Evolutionary conservation across 64 coral and sea anemone genomes (phyloP), one percentile per base, ranked within the genome.

Genomic region (Montipora efflorescens): DNA sequence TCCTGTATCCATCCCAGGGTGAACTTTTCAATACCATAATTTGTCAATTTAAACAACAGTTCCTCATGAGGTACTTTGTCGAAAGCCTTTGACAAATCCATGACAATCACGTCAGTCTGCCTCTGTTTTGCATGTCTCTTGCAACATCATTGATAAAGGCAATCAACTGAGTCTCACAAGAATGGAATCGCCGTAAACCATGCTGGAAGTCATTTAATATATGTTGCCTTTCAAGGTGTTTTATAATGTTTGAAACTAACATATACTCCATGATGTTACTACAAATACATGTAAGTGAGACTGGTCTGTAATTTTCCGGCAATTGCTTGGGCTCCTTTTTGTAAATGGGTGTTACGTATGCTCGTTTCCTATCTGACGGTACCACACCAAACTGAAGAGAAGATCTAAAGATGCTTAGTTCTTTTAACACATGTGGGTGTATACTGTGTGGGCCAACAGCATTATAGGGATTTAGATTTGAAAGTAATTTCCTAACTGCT

Each of bases 221-320:
- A 55, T 55, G 52, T 55, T 55, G 52, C 5, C 52, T 55, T 55
- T 55, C 10, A 55, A 55, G 10, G 52, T 55, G 52, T 2, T 1
- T 0, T 55, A 55, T 10, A 55, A 55, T 55, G 10, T 55, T 55
- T 55, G 52, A 55, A 64, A 64, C 10, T 64, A 64, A 64, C 52
- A 91, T 72, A 81, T 91, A 22, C 46, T 91, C 59, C 77, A 91
- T 68, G 11, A 72, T 69, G 43, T 91, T 91, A 81, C 77, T 66
- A 78, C 88, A 90, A 45, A 67, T 90, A 44, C 75, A 67, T 69
- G 89, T 81, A 8, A 79, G 76, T 21, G 89, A 91, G 2, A 64
- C 9, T 64, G 28, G 89, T 76, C 28, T 76, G 49, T 62, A 81
- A 81, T 23, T 91, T 91, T 79, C 19, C 15, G 88, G 88, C 18